phyloP scores from a whole-genome alignment of 53 echinoderm and acorn worm species.

The Mesocentrotus franciscanus region DNA sequence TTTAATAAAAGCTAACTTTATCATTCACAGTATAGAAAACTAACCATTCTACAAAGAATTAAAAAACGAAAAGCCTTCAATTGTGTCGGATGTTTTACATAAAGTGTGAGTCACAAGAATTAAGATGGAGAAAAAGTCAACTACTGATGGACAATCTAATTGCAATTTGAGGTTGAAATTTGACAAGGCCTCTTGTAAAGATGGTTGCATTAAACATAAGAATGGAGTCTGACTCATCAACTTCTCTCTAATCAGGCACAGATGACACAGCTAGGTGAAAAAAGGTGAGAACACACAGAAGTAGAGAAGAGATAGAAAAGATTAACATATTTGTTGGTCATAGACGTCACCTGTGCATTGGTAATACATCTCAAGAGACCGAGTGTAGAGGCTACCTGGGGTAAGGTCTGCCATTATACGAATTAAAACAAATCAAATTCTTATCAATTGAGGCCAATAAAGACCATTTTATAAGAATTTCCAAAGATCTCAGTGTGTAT shows the following conservation, averaged over 20 bases:
- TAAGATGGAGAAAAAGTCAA: slow-evolving; percentile 18
- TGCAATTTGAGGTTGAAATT: slow-evolving; percentile 63
- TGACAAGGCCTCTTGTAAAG: slow-evolving; percentile 58
- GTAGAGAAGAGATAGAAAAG: background rate
- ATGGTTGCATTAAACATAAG: slow-evolving; percentile 62
- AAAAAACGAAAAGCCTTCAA: background rate
- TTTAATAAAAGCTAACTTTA: background rate
- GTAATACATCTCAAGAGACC: background rate
- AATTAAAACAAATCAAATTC: background rate
- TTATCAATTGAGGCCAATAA: background rate
- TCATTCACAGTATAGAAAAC: background rate
- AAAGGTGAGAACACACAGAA: slow-evolving; percentile 41
- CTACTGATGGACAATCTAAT: slow-evolving; percentile 58
- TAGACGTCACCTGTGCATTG: background rate
- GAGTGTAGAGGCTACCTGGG: background rate
- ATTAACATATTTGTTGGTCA: background rate
- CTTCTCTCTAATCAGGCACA: slow-evolving; percentile 33
- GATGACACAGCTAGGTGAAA: background rate
- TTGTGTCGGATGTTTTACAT: slow-evolving; percentile 22
- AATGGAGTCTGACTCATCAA: slow-evolving; percentile 57
- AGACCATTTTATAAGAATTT: background rate
- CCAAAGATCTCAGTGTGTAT: background rate
- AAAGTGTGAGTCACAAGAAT: slow-evolving; percentile 46
- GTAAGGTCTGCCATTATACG: background rate
- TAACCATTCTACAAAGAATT: background rate